A percentile compares a stretch with the other conserved stretches of the same genome.
Conservation (phyloP, 2,888 invertebrate genomes). For the Actias luna region DNA sequence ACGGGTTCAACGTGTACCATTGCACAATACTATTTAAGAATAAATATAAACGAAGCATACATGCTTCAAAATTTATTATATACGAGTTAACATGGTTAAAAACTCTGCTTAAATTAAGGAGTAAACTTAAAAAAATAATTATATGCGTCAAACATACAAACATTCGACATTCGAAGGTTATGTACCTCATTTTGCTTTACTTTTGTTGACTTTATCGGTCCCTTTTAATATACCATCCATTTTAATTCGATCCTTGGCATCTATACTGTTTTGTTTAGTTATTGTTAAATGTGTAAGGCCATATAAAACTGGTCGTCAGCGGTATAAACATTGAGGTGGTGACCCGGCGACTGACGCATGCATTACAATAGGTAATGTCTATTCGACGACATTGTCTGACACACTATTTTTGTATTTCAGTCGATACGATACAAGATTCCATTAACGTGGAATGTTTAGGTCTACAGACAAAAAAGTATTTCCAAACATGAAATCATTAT, state of each 20-base stretch:
- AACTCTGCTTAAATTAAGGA: background rate
- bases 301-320: conserved; percentile 40
- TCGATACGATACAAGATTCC: conserved; percentile 32
- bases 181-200: conserved; percentile 49
- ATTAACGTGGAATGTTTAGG: background rate
- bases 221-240: conserved; percentile 42
- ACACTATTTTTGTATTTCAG: conserved; percentile 48
- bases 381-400: conserved; percentile 49
- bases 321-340: conserved; percentile 52
- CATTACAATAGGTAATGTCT: conserved; percentile 75
- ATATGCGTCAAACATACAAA: conserved; percentile 30
- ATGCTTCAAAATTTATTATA: too few species aligned
- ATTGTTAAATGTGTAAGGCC: conserved; percentile 41
- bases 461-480: background rate
- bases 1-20: too few species aligned
- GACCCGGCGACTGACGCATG: conserved; percentile 65
- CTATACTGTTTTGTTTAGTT: conserved; percentile 20
- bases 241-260: conserved; percentile 38
- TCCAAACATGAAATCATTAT: too few species aligned
- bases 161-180: conserved; percentile 63
- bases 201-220: conserved; percentile 37
- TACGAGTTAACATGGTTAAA: background rate
- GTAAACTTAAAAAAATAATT: conserved; percentile 1
- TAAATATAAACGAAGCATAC: too few species aligned
- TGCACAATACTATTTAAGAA: too few species aligned